Evolutionary conservation across 1,140 invertebrate genomes (phyloP).

Genomic region (Babylonia areolata): DNA sequence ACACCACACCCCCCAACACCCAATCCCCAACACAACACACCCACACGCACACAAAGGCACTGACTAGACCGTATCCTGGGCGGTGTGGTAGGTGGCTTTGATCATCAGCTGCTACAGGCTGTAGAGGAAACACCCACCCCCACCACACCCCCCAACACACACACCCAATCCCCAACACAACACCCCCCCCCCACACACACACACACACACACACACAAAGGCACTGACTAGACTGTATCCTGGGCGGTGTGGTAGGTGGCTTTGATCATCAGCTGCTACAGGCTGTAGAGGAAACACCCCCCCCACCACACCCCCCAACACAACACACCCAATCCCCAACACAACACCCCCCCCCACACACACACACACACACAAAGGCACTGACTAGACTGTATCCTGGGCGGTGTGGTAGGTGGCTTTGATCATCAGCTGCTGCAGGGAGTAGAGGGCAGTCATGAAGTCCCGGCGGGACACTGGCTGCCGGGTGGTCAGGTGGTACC

Average conservation of each 20-base stretch:
- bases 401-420: conserved; percentile 95
- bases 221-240: conserved; percentile 66
- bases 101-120: conserved; percentile 89
- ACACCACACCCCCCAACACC: too few relatives aligned
- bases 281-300: conserved; percentile 87
- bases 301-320: too few relatives aligned
- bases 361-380: not conserved
- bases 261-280: conserved; percentile 88
- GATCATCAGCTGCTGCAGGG: conserved; percentile 88
- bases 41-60: too few relatives aligned
- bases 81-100: conserved; percentile 93
- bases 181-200: too few relatives aligned
- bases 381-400: conserved; percentile 79
- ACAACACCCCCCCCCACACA: too few relatives aligned
- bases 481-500: conserved; percentile 61
- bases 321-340: too few relatives aligned
- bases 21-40: too few relatives aligned
- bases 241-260: conserved; percentile 96
- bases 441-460: conserved; percentile 89
- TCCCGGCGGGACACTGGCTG: conserved; percentile 79
- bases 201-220: not conserved
- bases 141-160: too few relatives aligned
- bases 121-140: conserved; percentile 79
- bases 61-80: conserved; percentile 81
- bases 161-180: too few relatives aligned